Percentiles rank a stretch among this genome's conserved stretches.
These are phyloP conservation scores for Leptinotarsa juncta DNA, from an alignment of 2,888 invertebrate species.

Conservation along the genomic window DNA sequence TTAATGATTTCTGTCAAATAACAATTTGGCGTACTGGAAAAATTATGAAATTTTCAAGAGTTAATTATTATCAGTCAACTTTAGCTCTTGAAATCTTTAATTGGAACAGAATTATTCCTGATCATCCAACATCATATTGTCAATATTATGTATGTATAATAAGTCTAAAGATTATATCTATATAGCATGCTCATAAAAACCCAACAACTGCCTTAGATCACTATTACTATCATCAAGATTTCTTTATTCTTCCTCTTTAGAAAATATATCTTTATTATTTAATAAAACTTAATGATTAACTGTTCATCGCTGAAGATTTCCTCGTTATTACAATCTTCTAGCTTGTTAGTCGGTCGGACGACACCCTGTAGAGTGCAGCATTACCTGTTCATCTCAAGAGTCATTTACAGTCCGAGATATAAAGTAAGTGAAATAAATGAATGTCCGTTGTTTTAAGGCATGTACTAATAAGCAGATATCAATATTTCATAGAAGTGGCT, in stretches of 20 bases:
- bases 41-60: too few species aligned
- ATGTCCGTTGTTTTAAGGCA: constrained; percentile 53
- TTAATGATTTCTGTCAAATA: too few species aligned
- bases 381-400: not conserved
- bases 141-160: too few species aligned
- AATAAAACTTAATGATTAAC: not conserved
- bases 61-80: too few species aligned
- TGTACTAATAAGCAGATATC: constrained; percentile 58
- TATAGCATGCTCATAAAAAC: too few species aligned
- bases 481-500: constrained; percentile 42
- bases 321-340: not conserved
- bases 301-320: not conserved
- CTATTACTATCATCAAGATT: too few species aligned
- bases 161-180: too few species aligned
- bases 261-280: not conserved
- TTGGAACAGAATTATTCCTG: too few species aligned
- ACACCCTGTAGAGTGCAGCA: constrained; percentile 16
- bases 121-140: too few species aligned
- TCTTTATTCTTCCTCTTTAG: not conserved
- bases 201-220: too few species aligned
- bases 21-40: too few species aligned
- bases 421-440: constrained; percentile 57
- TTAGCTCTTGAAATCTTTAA: too few species aligned
- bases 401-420: constrained; percentile 42
- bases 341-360: constrained; percentile 1